phyloP scores from a whole-genome alignment of 2,797 vertebrate genomes.

The Hyperoplus immaculatus region DNA sequence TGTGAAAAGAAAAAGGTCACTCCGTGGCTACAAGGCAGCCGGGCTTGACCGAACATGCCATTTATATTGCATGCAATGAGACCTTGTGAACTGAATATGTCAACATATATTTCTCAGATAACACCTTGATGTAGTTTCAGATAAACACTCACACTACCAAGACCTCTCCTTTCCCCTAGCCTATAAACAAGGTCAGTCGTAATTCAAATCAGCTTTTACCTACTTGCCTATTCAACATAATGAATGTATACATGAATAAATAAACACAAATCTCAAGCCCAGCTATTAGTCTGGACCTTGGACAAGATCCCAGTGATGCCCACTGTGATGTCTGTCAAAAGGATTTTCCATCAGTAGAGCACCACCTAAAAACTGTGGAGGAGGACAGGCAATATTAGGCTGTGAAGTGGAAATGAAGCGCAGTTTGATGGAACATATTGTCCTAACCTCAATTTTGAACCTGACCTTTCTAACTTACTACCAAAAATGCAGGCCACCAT shows the following conservation, averaged over 20 bases:
- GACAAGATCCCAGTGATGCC: slow-evolving; percentile 9
- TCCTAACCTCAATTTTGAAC: slow-evolving; percentile 58
- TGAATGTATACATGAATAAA: slow-evolving; percentile 23
- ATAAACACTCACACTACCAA: slow-evolving; percentile 16
- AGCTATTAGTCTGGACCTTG: slow-evolving; percentile 8
- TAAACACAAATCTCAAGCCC: slow-evolving; percentile 22
- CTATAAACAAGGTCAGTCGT: slow-evolving; percentile 28
- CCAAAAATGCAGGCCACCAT: slow-evolving; percentile 31
- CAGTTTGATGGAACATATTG: slow-evolving; percentile 67
- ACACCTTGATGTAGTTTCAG: slow-evolving; percentile 11
- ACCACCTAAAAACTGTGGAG: slow-evolving; percentile 40
- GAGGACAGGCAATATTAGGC: slow-evolving; percentile 45
- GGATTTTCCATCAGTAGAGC: slow-evolving; percentile 48
- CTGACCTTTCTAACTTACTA: slow-evolving; percentile 59
- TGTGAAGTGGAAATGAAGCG: slow-evolving; percentile 52
- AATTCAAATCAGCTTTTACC: slow-evolving; percentile 22
- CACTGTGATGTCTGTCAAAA: slow-evolving; percentile 42
- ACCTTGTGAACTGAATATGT: not conserved
- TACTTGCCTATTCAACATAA: not conserved
- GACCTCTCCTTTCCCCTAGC: slow-evolving; percentile 6
- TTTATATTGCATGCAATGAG: slow-evolving; percentile 1
- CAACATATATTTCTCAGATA: slow-evolving; percentile 24
- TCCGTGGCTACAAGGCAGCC: not conserved
- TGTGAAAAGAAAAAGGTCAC: slow-evolving; percentile 30
- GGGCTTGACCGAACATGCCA: slow-evolving; percentile 1